Evolutionary conservation across 2,888 invertebrate species (phyloP), one percentile per base, ranked within the genome.

Genomic region (Heteromyza rotundicornis): DNA sequence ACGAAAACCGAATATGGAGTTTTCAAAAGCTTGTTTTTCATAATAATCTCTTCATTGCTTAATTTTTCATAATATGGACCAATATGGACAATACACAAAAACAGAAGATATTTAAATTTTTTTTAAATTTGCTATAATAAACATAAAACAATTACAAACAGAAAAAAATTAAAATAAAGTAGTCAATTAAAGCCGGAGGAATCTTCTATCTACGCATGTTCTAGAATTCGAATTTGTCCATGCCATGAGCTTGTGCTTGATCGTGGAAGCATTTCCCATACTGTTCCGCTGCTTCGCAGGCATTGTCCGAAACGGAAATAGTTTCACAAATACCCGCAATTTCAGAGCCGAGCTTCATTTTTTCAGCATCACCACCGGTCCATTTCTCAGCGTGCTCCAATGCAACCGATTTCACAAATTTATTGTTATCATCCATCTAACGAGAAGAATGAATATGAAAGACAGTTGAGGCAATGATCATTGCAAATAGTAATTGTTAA

Each of bases 231-330:
- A n/a, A n/a, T n/a, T 64, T 58, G 0, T 62, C 55, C 2, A 79
- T 50, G 2, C 78, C 77, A 56, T 57, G 74, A 5, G 73, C 69
- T 0, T 16, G 5, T 12, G 70, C 72, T 58, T 78, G 70, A 1
- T 62, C 23, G 27, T 63, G 66, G 35, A 80, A 73, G 57, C 79
- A 80, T 23, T 55, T 51, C 14, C 72, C 60, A 51, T 78, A 80
- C 1, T 58, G 53, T 35, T 72, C 79, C 22, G 80, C 78, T 1
- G 80, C 79, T 47, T 80, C 80, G 55, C 79, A 79, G 19, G 71
- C 73, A 60, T 79, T 74, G 17, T 62, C 67, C 0, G 73, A 63
- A 14, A 79, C 75, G 2, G 40, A 14, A 23, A 73, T 64, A 0
- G 49, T 64, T 1, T 59, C 62, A 55, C 79, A 79, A 2, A 44